Base-by-base conservation (phyloP, 2,113 vertebrate genomes). In the Aphyosemion australe region DNA sequence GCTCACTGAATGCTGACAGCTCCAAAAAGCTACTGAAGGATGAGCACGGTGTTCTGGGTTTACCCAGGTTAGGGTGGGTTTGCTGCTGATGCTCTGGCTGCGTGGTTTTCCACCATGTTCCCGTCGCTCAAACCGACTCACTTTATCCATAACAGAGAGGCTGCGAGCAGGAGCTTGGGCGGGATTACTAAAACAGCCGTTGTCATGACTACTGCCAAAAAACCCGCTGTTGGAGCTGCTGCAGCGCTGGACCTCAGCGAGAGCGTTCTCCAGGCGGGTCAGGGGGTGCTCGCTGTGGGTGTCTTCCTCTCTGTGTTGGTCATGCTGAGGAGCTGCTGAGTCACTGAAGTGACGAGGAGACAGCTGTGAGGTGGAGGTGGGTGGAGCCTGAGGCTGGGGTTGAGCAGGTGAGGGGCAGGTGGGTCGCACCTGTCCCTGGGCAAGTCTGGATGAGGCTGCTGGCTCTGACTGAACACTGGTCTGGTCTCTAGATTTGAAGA, bases 141-240 rank as follows among this genome's bases (percentile, higher is more conserved):
- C 93, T 74, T 95, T 97, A 89, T 99, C 96, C 74, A 97, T 87
- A 68, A 99, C 97, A 0, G 95, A 96, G 79, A 94, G 93, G 75
- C 82, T 89, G 73, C 37, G 90, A 77, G 83, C 11, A 16, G 62
- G 51, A 55, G 60, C 74, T 0, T 93, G 92, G 46, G 72, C 37
- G 63, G 78, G 91, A 1, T 80, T 63, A 0, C 10, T 52, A 6
- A 12, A 4, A 15, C 15, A 16, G 14, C 60, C 34, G 66, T 75
- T 72, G 1, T 69, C 78, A 15, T 85, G 82, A 51, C 80, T 88
- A 70, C 88, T 66, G 56, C 76, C 49, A 0, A 76, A 58, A 48
- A 47, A 6, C 0, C 16, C 57, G 0, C 85, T 82, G 14, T 92
- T 86, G 0, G 89, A 84, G 19, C 66, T 60, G 68, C 86, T 70